Conservation (phyloP, 2,888 invertebrate genomes). For the Pseudococcus jackbeardsleyi region DNA sequence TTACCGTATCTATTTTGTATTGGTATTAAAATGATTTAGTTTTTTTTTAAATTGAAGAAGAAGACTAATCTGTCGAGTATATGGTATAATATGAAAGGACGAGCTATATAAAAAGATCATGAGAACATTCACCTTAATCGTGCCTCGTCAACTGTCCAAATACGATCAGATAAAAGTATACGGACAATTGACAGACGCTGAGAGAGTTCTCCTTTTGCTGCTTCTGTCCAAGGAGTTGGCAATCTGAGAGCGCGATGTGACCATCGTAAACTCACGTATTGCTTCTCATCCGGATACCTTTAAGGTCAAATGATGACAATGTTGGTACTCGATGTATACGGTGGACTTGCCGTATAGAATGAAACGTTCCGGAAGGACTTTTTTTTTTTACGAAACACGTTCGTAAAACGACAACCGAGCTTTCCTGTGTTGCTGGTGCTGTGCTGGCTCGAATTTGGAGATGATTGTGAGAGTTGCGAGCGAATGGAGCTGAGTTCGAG, state of each 20-base stretch:
- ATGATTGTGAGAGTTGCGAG: not conserved
- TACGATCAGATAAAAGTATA: constrained; percentile 27
- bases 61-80: not conserved
- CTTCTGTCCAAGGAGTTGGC: constrained; percentile 30
- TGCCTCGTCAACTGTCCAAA: constrained; percentile 53
- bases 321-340: not conserved
- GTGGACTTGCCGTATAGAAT: not conserved
- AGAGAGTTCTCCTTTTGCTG: constrained; percentile 43
- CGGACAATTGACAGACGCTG: constrained; percentile 33
- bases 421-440: not conserved
- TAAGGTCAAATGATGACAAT: constrained; percentile 32
- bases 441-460: not conserved
- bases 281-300: constrained; percentile 31
- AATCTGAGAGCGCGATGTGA: constrained; percentile 20
- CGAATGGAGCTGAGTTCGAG: not conserved
- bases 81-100: not conserved
- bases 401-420: not conserved
- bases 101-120: not conserved
- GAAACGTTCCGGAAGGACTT: constrained; percentile 8
- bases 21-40: not conserved
- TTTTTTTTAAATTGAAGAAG: not conserved
- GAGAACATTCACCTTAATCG: constrained; percentile 49
- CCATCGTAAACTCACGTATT: constrained; percentile 38
- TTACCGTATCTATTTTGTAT: not conserved
- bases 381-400: not conserved